Evolutionary conservation across 2,888 invertebrate species (phyloP), one percentile per base, ranked within the genome.

Genomic region (Scaptomyza caliginosa): DNA sequence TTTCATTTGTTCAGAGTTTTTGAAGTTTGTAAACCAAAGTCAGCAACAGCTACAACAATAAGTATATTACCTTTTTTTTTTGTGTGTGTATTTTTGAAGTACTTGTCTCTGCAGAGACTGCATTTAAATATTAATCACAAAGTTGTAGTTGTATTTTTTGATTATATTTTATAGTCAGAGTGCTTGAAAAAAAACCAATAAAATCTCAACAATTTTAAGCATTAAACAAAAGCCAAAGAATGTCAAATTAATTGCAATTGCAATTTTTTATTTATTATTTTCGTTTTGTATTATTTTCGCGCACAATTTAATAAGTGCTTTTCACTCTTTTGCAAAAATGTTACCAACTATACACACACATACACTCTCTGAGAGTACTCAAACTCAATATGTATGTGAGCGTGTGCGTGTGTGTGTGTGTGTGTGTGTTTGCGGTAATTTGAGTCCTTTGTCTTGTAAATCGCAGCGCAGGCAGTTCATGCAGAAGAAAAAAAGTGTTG

Each of bases 401-500:
- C 4, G 21, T 21, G 21, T 4, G 4, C 13, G 7, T 32, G 7
- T 13, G 26, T 45, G 36, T 8, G 49, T 38, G 52, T 49, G 43
- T 39, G 24, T 32, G 17, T 49, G 56, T 45, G 52, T 62, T 34
- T 42, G 55, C 38, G 50, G 56, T 59, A 74, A 72, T 74, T 69
- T 69, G 28, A 43, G 51, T 39, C 70, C 74, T 74, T 74, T 72
- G 72, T 74, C 75, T 74, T 74, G 58, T 59, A 51, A 59, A 74
- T 54, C 42, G 72, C 59, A 46, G 38, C 19, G 57, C 26, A 10
- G 21, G 39, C 55, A 45, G 36, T 34, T 21, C 32, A 13, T 17
- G 51, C n/a, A 1, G n/a, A 3, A 48, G 21, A 62, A 69, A 67
- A 79, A 82, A 72, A 74, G 32, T 71, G 67, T 66, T 64, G 88